Base-by-base conservation (phyloP, 2,113 vertebrate species). In the Barnardius zonarius region DNA sequence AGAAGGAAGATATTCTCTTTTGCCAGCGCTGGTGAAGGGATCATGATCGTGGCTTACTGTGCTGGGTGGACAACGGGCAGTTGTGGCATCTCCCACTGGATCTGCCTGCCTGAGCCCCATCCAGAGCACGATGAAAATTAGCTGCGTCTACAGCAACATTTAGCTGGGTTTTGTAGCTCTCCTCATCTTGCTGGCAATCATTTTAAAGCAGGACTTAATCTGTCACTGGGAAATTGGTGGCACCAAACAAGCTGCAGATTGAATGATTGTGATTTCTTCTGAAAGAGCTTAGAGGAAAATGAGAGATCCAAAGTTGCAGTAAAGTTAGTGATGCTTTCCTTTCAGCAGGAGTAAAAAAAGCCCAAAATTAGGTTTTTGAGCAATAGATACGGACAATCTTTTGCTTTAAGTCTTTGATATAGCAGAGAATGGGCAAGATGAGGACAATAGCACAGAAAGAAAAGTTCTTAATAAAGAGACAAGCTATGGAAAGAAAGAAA, bases 111-210 rank as follows among this genome's bases (percentile, higher is more conserved):
- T 0, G 0, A 59, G n/a, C 17, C 54, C 19, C 8, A 2, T 16
- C 41, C 31, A 13, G 25, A 1, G 27, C 39, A 12, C 0, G 2
- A 35, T 4, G 13, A 11, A 48, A 83, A n/a, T 44, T 10, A 37
- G 11, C 2, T 68, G 48, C 31, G 51, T 9, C 51, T 28, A 8
- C 0, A 1, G 28, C 27, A 63, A 39, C 0, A 3, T 48, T n/a
- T 83, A 4, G 2, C 18, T 55, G 39, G 4, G 25, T 78, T 67
- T 52, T 52, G 68, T 31, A 90, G 39, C 35, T 55, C 31, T 86
- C 39, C 27, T 81, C 5, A 1, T 75, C 61, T 48, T 54, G 35
- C 22, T 23, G 5, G 1, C 1, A 1, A 48, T 39, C 3, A 0
- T 46, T 84, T 57, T 57, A 39, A 80, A 88, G 57, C 1, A 2